Evolutionary conservation across 2,888 invertebrate genomes (phyloP).

Genomic region (Cerceris rybyensis): DNA sequence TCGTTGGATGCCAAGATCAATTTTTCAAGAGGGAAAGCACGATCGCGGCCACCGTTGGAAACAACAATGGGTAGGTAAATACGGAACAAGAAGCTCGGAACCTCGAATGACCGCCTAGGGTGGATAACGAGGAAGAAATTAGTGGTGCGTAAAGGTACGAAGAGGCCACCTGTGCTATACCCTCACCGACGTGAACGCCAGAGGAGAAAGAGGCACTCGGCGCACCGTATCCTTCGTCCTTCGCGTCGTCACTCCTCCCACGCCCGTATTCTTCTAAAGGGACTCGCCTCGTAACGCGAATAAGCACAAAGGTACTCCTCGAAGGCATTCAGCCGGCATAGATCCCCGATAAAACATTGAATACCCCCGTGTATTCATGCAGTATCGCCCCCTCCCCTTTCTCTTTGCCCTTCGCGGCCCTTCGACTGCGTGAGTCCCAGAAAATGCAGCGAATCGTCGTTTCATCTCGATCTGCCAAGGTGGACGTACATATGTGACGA

Average conservation of each 20-base stretch:
- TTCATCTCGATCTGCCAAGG: conserved; percentile 59
- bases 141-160: conserved; percentile 77
- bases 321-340: conserved; percentile 76
- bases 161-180: conserved; percentile 73
- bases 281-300: conserved; percentile 62
- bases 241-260: conserved; percentile 63
- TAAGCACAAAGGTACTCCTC: conserved; percentile 70
- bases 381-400: conserved; percentile 37
- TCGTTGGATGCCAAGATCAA: conserved; percentile 9
- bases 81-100: conserved; percentile 61
- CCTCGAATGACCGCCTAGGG: conserved; percentile 60
- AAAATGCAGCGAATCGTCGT: conserved; percentile 76
- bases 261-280: conserved; percentile 60
- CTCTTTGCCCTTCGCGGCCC: conserved; percentile 29
- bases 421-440: conserved; percentile 52
- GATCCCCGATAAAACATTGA: conserved; percentile 80
- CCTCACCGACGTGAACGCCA: conserved; percentile 13
- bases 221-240: conserved; percentile 44
- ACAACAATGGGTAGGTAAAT: conserved; percentile 64
- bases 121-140: conserved; percentile 77
- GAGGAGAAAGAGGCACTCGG: conserved; percentile 46
- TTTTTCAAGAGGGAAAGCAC: conserved; percentile 27
- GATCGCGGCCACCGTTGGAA: conserved; percentile 29
- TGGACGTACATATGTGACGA: conserved; percentile 21
- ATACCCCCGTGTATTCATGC: conserved; percentile 66